Evolutionary conservation across 2,113 vertebrate species (phyloP).

Genomic region (Laticauda colubrina): DNA sequence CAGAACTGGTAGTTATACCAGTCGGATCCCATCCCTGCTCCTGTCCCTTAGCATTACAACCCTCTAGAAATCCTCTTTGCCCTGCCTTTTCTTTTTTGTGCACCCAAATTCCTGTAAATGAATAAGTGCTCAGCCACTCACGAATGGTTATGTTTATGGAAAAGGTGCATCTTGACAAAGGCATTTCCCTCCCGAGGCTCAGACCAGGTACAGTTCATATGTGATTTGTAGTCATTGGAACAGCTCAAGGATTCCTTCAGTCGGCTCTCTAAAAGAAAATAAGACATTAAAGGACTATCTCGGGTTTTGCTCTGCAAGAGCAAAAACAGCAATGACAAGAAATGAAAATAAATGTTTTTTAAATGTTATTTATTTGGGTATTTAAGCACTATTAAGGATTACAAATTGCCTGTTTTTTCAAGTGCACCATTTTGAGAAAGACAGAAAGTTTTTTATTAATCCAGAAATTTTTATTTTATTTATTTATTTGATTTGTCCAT

Average conservation of each 20-base stretch:
- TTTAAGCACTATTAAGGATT: not conserved
- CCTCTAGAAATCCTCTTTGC: not conserved
- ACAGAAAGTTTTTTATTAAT: not conserved
- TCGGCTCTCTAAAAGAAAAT: constrained; percentile 56
- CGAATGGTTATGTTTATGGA: not conserved
- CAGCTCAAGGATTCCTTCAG: constrained; percentile 70
- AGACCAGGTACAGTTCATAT: constrained; percentile 70
- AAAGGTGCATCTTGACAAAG: constrained; percentile 64
- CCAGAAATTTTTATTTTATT: no score
- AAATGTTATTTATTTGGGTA: not conserved
- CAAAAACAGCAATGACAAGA: not conserved
- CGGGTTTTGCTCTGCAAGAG: not conserved
- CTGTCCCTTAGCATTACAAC: not conserved
- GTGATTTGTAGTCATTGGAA: constrained; percentile 70
- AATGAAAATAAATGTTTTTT: not conserved
- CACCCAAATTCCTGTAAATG: not conserved
- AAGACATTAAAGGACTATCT: not conserved
- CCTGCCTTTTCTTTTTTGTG: not conserved
- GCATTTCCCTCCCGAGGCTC: constrained; percentile 29
- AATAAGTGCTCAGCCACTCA: constrained; percentile 52
- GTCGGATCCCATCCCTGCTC: not conserved
- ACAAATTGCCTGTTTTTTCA: not conserved
- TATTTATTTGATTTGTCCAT: no score
- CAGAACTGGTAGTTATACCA: no score
- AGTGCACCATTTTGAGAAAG: not conserved